Conservation (phyloP, 2,888 invertebrate species). For the Acronicta aceris region DNA sequence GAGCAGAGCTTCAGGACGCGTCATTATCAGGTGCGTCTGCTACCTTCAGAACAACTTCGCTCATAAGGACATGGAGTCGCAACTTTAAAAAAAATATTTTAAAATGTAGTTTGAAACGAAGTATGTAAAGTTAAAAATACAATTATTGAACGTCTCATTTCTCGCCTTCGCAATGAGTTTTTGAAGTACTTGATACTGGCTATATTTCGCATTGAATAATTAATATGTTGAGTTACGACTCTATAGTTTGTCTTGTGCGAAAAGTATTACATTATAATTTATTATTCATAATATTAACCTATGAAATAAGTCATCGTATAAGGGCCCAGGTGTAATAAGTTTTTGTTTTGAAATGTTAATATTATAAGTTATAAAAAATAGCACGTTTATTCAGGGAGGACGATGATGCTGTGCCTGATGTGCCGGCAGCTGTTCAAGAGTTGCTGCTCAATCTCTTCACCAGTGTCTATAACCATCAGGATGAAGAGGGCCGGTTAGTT, state of each 20-base stretch:
- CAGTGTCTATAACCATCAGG: constrained; percentile 98
- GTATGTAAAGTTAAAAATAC: too few species aligned
- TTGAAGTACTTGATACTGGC: too few species aligned
- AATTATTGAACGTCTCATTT: too few species aligned
- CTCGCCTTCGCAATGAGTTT: too few species aligned
- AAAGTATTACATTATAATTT: too few species aligned
- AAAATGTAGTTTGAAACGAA: too few species aligned
- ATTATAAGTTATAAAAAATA: background rate
- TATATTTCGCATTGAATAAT: background rate
- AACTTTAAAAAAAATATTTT: background rate
- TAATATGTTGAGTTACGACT: constrained; percentile 3
- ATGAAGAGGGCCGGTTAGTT: constrained; percentile 94
- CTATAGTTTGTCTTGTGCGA: background rate
- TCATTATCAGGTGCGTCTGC: constrained; percentile 49
- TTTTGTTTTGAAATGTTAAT: background rate
- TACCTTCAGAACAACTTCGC: constrained; percentile 15
- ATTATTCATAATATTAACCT: too few species aligned
- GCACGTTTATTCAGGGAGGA: constrained; percentile 88
- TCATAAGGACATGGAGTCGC: constrained; percentile 3
- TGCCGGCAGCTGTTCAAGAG: constrained; percentile 96
- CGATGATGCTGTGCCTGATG: constrained; percentile 96
- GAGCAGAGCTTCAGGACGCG: constrained; percentile 46
- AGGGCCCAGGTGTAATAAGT: too few species aligned
- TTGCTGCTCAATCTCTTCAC: constrained; percentile 97
- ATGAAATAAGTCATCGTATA: too few species aligned